Evolutionary conservation across 2,888 invertebrate species (phyloP).

Genomic region (Epirrhoe tristata): DNA sequence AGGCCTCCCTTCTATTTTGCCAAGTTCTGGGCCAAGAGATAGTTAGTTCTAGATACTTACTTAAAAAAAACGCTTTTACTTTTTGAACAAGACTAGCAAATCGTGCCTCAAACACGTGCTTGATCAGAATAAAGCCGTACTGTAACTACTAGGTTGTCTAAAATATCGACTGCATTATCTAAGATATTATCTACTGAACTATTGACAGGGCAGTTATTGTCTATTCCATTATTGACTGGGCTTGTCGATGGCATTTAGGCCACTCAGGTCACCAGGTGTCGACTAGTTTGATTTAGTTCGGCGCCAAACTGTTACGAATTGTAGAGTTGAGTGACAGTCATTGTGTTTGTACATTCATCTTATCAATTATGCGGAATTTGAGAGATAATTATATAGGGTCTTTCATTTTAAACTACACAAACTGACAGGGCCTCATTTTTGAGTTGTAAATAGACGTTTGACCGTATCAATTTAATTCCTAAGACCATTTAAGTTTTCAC

Average conservation of each 20-base stretch:
- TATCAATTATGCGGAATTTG: constrained; percentile 4
- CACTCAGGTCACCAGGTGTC: constrained; percentile 37
- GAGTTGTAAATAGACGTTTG: too few relatives aligned
- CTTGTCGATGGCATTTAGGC: constrained; percentile 33
- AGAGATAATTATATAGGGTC: neutral
- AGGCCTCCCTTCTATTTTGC: too few relatives aligned
- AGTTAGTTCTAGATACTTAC: too few relatives aligned
- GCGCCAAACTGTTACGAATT: constrained; percentile 31
- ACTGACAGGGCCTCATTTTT: too few relatives aligned
- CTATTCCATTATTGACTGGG: constrained; percentile 7
- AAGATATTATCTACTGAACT: constrained; percentile 12
- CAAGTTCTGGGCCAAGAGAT: too few relatives aligned
- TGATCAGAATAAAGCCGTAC: neutral
- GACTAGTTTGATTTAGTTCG: constrained; percentile 40
- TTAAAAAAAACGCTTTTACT: neutral
- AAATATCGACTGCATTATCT: constrained; percentile 43
- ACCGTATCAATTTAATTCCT: too few relatives aligned
- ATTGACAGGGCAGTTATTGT: constrained; percentile 4
- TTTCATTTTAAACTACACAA: too few relatives aligned
- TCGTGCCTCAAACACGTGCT: neutral
- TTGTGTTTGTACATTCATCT: constrained; percentile 23
- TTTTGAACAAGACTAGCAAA: neutral
- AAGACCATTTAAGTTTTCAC: too few relatives aligned
- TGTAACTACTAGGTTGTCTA: constrained; percentile 3
- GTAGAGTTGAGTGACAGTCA: constrained; percentile 22